Conservation (phyloP, 2,113 vertebrate genomes). For the Lipotes vexillifer region DNA sequence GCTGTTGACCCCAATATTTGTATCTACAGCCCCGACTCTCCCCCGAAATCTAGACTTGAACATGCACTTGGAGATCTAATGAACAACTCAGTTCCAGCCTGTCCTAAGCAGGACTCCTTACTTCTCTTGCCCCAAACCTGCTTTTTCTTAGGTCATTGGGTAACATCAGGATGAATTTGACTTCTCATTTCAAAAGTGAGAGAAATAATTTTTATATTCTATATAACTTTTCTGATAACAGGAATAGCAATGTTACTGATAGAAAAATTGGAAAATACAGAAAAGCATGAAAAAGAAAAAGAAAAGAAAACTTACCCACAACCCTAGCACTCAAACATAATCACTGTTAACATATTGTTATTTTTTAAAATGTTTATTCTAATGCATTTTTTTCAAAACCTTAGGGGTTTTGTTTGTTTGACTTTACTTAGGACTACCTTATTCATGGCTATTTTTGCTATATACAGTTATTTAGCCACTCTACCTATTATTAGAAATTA, state of each 20-base stretch:
- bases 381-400: background rate
- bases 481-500: background rate
- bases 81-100: rapidly evolving
- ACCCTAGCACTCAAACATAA: background rate
- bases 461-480: background rate
- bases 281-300: background rate
- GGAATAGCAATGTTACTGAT: background rate
- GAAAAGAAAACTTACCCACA: background rate
- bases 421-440: background rate
- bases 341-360: background rate
- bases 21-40: background rate
- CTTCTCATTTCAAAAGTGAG: background rate
- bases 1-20: background rate
- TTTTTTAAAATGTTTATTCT: background rate
- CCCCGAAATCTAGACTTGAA: background rate
- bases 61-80: rapidly evolving
- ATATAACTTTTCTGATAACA: background rate
- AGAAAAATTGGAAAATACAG: background rate
- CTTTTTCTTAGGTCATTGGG: background rate
- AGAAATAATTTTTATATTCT: background rate
- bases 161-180: background rate
- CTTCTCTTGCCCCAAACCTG: background rate
- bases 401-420: background rate
- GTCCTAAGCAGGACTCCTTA: too few species aligned
- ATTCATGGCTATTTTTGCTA: background rate